Percentiles rank a stretch among this genome's conserved stretches.
Conservation (phyloP, 2,888 invertebrate genomes). For the Tetranychus piercei region DNA sequence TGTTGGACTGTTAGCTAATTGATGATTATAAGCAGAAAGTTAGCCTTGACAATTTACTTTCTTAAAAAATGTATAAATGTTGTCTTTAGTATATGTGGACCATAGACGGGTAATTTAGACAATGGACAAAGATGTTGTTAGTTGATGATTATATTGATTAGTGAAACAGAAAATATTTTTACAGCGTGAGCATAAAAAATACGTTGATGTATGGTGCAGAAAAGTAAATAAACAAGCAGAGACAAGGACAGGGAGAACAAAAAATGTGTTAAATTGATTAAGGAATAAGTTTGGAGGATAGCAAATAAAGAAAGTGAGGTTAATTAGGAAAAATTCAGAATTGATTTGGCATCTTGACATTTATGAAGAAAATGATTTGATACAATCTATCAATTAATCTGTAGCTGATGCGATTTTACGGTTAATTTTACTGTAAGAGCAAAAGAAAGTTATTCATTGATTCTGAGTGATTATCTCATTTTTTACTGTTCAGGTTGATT, state of each 20-base stretch:
- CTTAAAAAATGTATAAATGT: conserved; percentile 12
- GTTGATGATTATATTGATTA: neutral
- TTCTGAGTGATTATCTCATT: too few species aligned
- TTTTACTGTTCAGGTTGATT: too few species aligned
- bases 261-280: neutral
- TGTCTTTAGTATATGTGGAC: neutral
- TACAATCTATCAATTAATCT: neutral
- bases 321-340: neutral
- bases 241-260: neutral
- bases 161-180: too few species aligned
- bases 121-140: neutral
- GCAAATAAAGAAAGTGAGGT: neutral
- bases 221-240: neutral
- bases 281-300: neutral
- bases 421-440: too few species aligned
- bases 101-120: conserved; percentile 1
- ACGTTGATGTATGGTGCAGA: neutral
- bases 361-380: neutral
- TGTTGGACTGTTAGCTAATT: too few species aligned
- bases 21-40: neutral
- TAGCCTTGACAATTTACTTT: conserved; percentile 30
- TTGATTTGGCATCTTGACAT: neutral
- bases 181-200: too few species aligned
- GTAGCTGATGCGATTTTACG: too few species aligned
- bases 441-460: neutral